Evolutionary conservation across 1,140 invertebrate genomes (phyloP).

Genomic region (Brachionus plicatilis): DNA sequence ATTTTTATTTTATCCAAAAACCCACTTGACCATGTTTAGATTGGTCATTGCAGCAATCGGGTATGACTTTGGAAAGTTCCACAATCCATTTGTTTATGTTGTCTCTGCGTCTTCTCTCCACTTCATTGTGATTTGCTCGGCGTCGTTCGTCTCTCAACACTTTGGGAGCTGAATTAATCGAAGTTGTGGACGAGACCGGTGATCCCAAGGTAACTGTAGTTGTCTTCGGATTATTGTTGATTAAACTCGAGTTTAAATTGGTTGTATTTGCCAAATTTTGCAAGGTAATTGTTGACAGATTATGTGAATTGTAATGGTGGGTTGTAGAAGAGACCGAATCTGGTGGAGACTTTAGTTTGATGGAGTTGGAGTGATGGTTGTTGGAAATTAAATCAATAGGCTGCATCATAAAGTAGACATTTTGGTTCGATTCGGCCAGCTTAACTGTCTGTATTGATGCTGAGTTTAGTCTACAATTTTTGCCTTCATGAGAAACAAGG

Average conservation of each 20-base stretch:
- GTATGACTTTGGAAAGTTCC: conserved; percentile 74
- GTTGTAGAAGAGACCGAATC: neutral
- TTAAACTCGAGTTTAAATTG: neutral
- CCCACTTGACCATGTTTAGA: conserved; percentile 22
- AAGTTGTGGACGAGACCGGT: neutral
- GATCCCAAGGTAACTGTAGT: conserved; percentile 12
- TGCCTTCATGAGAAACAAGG: neutral
- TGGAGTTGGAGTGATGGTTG: neutral
- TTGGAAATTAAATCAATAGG: conserved; percentile 3
- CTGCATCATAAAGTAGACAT: conserved; percentile 35
- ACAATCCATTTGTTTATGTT: conserved; percentile 95
- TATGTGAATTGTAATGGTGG: neutral
- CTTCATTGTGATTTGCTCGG: conserved; percentile 58
- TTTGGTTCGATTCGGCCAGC: neutral
- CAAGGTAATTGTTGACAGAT: neutral
- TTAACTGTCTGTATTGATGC: neutral
- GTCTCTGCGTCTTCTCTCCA: conserved; percentile 63
- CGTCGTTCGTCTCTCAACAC: conserved; percentile 54
- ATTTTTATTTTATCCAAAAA: neutral
- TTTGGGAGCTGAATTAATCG: conserved; percentile 36
- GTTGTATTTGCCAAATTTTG: neutral
- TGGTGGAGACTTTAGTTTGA: neutral
- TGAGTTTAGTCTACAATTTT: neutral
- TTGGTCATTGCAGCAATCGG: conserved; percentile 56
- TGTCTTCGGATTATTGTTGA: neutral